Percentiles rank a stretch among this genome's conserved stretches.
These are phyloP conservation scores for Pocillopora damicornis DNA, from an alignment of 64 coral and sea anemone genomes.

Conservation along the genomic window DNA sequence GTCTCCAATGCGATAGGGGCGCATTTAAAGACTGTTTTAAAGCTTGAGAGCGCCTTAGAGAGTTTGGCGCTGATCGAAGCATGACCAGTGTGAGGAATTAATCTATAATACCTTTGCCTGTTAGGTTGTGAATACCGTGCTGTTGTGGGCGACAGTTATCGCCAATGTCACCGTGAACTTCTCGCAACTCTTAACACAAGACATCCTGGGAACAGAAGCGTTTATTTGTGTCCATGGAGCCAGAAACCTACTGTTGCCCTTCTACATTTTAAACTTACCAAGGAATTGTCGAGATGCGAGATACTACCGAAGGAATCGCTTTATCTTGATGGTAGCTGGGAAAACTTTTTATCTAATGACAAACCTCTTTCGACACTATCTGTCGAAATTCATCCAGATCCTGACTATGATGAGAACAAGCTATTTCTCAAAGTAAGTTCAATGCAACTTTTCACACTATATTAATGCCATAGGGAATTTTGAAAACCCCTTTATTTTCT, in stretches of 20 bases:
- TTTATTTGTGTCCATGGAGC: slow-evolving; percentile 24
- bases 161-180: neutral
- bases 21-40: no score
- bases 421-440: slow-evolving; percentile 16
- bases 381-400: slow-evolving; percentile 5
- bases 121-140: slow-evolving; percentile 20
- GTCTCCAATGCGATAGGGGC: no score
- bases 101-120: neutral
- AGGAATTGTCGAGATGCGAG: neutral
- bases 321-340: slow-evolving; percentile 23
- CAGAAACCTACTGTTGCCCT: neutral
- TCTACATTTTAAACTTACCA: neutral
- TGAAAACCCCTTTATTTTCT: no score
- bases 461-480: neutral
- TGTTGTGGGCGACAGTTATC: neutral
- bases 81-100: neutral
- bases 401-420: neutral
- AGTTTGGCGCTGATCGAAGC: no score
- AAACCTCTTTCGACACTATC: neutral
- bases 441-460: neutral
- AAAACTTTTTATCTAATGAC: neutral
- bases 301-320: slow-evolving; percentile 23
- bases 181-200: neutral
- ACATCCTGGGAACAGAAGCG: slow-evolving; percentile 9
- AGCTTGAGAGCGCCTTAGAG: no score